phyloP scores from a whole-genome alignment of 1,140 invertebrate species.

The Leptopilina boulardi region DNA sequence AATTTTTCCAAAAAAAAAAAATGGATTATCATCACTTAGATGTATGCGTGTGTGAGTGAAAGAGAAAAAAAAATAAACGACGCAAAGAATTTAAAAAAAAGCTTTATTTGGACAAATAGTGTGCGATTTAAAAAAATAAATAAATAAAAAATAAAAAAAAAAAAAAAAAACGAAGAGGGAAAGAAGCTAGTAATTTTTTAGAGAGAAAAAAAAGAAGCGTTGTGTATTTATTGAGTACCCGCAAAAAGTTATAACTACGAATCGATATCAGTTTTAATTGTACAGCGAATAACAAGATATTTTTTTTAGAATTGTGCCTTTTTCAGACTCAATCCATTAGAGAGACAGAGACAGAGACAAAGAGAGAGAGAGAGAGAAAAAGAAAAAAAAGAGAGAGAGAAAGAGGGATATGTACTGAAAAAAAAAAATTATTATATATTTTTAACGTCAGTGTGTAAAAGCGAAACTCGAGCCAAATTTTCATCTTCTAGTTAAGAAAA shows the following conservation, averaged over 20 bases:
- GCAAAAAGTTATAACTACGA: conserved; percentile 63
- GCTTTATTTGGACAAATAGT: conserved; percentile 54
- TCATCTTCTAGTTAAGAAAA: conserved; percentile 65
- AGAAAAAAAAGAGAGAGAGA: too few species aligned
- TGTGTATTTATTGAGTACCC: conserved; percentile 69
- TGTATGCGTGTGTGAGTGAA: not conserved
- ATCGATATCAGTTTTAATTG: conserved; percentile 71
- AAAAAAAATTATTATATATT: conserved; percentile 70
- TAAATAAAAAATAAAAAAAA: conserved; percentile 40
- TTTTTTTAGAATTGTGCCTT: conserved; percentile 75
- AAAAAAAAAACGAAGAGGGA: conserved; percentile 55
- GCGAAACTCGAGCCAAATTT: conserved; percentile 66
- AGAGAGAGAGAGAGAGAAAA: too few species aligned
- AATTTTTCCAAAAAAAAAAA: not conserved
- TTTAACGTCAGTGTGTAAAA: conserved; percentile 65
- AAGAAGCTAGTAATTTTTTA: conserved; percentile 62
- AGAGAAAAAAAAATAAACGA: not conserved
- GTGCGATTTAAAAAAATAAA: conserved; percentile 35
- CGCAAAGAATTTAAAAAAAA: conserved; percentile 38
- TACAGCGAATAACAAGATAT: conserved; percentile 69
- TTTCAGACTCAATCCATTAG: conserved; percentile 67
- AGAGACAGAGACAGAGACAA: too few species aligned
- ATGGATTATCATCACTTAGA: not conserved
- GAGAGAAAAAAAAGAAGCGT: conserved; percentile 48
- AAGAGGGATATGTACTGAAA: conserved; percentile 64